phyloP scores from a whole-genome alignment of 2,113 vertebrate species.

The Laterallus jamaicensis region DNA sequence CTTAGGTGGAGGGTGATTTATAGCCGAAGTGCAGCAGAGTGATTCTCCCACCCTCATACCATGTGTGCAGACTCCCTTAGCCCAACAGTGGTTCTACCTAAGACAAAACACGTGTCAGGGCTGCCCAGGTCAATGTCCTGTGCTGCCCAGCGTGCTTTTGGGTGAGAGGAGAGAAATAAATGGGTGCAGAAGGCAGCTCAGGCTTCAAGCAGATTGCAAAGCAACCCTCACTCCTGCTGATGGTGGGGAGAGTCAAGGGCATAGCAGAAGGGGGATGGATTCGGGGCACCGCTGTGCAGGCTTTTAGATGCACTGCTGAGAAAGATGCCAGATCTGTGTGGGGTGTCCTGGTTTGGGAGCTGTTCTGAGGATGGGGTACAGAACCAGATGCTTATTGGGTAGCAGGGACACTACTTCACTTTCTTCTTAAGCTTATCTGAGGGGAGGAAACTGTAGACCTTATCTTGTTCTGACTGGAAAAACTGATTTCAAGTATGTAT shows the following conservation, averaged over 20 bases:
- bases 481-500: not conserved
- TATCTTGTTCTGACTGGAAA: constrained; percentile 23
- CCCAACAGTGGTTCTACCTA: not conserved
- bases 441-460: not conserved
- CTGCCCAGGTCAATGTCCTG: not conserved
- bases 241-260: accelerated
- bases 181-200: accelerated
- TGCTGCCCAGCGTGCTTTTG: not conserved
- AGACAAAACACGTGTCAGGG: not conserved
- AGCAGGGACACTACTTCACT: not conserved
- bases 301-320: not conserved
- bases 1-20: not conserved
- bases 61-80: not conserved
- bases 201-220: not conserved
- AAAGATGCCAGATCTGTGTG: not conserved
- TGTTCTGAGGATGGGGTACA: not conserved
- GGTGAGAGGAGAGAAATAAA: not conserved
- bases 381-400: not conserved
- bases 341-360: not conserved
- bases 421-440: constrained; percentile 29
- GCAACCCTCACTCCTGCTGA: not conserved
- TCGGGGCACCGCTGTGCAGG: not conserved
- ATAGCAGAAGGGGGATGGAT: not conserved
- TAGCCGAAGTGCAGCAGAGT: not conserved
- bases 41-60: not conserved